Conservation (phyloP, 2,113 vertebrate species). For the Mobula birostris region DNA sequence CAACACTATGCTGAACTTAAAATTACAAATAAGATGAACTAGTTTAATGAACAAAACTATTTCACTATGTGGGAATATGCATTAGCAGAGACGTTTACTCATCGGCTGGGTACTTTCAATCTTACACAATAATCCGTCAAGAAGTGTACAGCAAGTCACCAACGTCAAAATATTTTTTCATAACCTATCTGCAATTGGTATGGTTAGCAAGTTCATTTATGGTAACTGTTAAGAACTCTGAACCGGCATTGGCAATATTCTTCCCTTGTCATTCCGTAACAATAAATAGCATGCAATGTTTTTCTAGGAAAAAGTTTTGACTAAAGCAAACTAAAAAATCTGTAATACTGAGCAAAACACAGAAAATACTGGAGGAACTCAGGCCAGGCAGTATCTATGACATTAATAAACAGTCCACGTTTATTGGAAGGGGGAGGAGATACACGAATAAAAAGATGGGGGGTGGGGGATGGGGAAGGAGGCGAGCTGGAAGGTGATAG, state of each 20-base stretch:
- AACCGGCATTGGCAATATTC: neutral
- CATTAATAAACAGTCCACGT: too few relatives aligned
- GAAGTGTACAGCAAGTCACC: neutral
- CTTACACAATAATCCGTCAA: neutral
- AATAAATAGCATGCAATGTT: neutral
- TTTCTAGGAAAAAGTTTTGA: neutral
- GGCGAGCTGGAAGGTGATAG: too few relatives aligned
- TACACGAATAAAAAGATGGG: too few relatives aligned
- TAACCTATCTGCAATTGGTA: neutral
- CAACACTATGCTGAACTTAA: neutral
- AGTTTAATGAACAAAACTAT: neutral
- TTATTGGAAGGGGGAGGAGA: too few relatives aligned
- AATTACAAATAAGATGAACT: neutral
- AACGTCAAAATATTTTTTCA: neutral
- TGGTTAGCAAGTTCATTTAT: neutral
- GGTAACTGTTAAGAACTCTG: neutral
- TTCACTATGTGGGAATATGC: neutral
- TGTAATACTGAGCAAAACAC: neutral
- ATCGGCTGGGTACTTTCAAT: neutral
- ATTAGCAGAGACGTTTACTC: neutral
- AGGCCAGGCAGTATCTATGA: too few relatives aligned
- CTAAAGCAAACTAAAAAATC: constrained; percentile 28
- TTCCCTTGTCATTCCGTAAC: neutral
- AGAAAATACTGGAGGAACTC: too few relatives aligned
- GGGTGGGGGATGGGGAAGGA: too few relatives aligned